Percentiles rank a stretch among this genome's conserved stretches.
Conservation (phyloP, 2,888 invertebrate species). For the Podabrus alpinus region DNA sequence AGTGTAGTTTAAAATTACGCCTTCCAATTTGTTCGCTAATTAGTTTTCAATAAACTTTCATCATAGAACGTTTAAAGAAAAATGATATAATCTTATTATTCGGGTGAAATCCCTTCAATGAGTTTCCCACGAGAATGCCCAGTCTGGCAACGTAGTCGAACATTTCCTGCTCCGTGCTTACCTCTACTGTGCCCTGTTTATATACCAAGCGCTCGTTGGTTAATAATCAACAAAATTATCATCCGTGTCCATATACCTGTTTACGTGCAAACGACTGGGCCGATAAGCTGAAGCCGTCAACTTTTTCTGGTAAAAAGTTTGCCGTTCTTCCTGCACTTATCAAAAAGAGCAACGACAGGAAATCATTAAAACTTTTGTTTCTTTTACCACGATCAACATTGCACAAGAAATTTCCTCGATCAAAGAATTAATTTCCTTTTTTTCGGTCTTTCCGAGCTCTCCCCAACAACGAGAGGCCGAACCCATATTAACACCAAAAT, state of each 20-base stretch:
- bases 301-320: slow-evolving; percentile 4
- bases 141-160: slow-evolving; percentile 33
- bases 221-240: slow-evolving; percentile 42
- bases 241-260: slow-evolving; percentile 41
- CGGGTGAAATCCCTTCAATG: not conserved
- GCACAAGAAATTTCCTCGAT: not conserved
- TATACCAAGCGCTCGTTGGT: slow-evolving; percentile 24
- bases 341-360: slow-evolving; percentile 11
- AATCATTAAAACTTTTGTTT: slow-evolving; percentile 2
- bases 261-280: slow-evolving; percentile 18
- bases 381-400: not conserved
- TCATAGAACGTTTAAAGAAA: not conserved
- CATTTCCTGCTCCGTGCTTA: slow-evolving; percentile 38
- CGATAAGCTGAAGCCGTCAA: slow-evolving; percentile 13
- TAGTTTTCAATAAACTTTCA: not conserved
- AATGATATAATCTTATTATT: not conserved
- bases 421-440: not conserved
- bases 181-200: slow-evolving; percentile 27
- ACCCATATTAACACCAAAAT: not conserved
- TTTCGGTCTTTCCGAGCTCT: not conserved
- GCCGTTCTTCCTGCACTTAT: slow-evolving; percentile 9
- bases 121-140: slow-evolving; percentile 10
- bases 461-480: not conserved
- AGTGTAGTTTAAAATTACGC: not conserved
- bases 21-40: not conserved